A percentile compares a stretch with the other conserved stretches of the same genome.
Evolutionary conservation across 2,797 vertebrate genomes (phyloP).

Genomic region (Smutsia gigantea): DNA sequence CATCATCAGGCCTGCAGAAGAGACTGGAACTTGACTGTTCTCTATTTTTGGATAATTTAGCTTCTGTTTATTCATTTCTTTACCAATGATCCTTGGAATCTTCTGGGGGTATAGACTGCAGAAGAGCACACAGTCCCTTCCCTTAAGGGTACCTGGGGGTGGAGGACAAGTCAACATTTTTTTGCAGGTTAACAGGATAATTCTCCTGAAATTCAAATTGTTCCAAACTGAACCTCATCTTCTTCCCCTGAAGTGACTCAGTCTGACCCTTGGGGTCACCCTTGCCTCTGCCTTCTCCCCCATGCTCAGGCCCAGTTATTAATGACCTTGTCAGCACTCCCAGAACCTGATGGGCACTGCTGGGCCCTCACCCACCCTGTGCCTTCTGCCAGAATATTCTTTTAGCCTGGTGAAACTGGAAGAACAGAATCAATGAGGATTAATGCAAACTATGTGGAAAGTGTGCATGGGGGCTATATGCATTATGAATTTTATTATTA

Average conservation of each 20-base stretch:
- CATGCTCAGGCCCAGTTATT: not conserved
- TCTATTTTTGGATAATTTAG: not conserved
- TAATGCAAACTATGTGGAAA: not conserved
- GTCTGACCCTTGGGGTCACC: not conserved
- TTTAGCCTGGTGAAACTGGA: not conserved
- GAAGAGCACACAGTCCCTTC: not conserved
- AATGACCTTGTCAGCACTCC: not conserved
- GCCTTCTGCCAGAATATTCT: not conserved
- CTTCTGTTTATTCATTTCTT: not conserved
- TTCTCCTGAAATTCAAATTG: not conserved
- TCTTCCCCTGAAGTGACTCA: not conserved
- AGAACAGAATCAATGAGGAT: not conserved
- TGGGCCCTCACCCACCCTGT: not conserved
- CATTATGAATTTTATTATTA: not conserved
- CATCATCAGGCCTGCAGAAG: not conserved
- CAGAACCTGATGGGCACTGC: not conserved
- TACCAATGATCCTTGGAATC: not conserved
- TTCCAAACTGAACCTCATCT: not conserved
- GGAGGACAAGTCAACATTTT: not conserved
- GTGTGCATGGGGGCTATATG: not conserved
- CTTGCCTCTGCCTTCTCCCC: not conserved
- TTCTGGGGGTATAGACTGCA: rapidly evolving
- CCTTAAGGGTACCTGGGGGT: not conserved
- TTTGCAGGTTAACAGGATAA: not conserved
- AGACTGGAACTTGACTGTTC: not conserved